These are phyloP conservation scores for Sterrhoptilus dennistouni DNA, from an alignment of 2,113 vertebrate genomes.

Conservation along the genomic window DNA sequence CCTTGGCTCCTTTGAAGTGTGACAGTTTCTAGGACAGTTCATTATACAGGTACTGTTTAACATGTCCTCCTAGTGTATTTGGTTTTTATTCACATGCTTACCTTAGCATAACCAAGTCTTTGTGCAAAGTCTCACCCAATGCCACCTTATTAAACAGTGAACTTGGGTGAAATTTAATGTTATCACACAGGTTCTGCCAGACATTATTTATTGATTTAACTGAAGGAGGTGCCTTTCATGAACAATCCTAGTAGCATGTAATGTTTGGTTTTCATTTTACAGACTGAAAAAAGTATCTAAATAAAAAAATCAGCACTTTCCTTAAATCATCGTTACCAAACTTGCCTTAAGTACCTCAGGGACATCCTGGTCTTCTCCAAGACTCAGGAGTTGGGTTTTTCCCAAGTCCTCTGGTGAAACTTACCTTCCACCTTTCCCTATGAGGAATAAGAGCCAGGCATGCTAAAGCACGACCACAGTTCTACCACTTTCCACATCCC, in stretches of 20 bases:
- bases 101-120: neutral
- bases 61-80: neutral
- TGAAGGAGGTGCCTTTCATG: neutral
- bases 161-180: neutral
- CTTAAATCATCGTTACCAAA: neutral
- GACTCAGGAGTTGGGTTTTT: accelerated
- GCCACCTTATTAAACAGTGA: neutral
- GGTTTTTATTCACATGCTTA: neutral
- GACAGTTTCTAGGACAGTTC: neutral
- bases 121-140: neutral
- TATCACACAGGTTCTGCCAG: neutral
- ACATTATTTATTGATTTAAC: neutral
- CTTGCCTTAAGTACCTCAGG: neutral
- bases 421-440: neutral
- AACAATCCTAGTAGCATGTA: neutral
- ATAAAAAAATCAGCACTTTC: neutral
- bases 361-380: neutral
- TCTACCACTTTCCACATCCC: neutral
- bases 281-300: neutral
- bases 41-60: neutral
- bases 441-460: neutral
- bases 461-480: neutral
- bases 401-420: neutral
- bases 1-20: neutral
- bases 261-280: neutral